A percentile compares a stretch with the other conserved stretches of the same genome.
Evolutionary conservation across 2,888 invertebrate species (phyloP).

Genomic region (Arge pagana): DNA sequence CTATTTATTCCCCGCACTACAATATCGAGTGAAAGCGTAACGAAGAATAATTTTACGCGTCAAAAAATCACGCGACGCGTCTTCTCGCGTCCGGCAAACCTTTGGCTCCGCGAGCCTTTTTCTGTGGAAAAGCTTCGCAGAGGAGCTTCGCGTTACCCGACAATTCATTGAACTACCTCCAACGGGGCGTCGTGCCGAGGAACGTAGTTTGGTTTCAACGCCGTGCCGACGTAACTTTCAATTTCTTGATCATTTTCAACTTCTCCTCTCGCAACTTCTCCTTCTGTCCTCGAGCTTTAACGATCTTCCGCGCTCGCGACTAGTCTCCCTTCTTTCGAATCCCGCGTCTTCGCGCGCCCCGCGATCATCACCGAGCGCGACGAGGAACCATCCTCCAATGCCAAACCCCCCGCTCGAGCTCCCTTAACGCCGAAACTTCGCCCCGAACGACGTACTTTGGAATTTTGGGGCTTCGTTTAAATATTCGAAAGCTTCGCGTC

Average conservation of each 20-base stretch:
- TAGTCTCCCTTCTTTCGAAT: background rate
- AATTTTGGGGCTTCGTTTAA: conserved; percentile 43
- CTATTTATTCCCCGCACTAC: conserved; percentile 19
- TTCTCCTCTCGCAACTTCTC: conserved; percentile 14
- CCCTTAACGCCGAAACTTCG: conserved; percentile 44
- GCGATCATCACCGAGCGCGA: conserved; percentile 8
- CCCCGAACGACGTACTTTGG: conserved; percentile 39
- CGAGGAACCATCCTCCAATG: too few species aligned
- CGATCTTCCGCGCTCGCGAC: conserved; percentile 6
- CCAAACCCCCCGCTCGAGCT: conserved; percentile 14
- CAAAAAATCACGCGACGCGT: too few species aligned
- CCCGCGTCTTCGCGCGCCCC: background rate
- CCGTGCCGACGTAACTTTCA: too few species aligned
- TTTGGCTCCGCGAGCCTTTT: too few species aligned
- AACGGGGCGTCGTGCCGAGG: too few species aligned
- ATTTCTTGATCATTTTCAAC: conserved; percentile 12
- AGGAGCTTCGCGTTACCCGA: too few species aligned
- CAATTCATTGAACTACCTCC: too few species aligned
- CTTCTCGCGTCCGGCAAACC: too few species aligned
- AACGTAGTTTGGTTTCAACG: too few species aligned
- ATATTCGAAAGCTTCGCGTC: conserved; percentile 37
- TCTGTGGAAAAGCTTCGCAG: too few species aligned
- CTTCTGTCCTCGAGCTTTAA: conserved; percentile 18
- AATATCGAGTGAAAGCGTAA: background rate
- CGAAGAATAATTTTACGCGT: too few species aligned